A percentile compares a stretch with the other conserved stretches of the same genome.
Evolutionary conservation across 35 echinoderm and acorn worm genomes (phyloP).

Genomic region (Diadema setosum): DNA sequence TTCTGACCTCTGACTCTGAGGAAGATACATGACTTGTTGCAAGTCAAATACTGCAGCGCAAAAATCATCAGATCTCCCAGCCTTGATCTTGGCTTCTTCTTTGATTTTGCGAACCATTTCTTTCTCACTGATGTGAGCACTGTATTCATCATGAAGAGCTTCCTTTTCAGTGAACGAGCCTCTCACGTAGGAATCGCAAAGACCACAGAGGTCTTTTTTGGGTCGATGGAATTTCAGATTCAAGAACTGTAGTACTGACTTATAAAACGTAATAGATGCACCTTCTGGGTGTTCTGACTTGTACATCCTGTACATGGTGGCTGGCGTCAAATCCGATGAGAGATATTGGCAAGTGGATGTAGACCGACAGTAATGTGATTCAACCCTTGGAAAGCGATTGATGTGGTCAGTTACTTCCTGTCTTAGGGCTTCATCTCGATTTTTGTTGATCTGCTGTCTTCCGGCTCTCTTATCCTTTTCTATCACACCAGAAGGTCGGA

Average conservation of each 20-base stretch:
- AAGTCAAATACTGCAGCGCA: slow-evolving; percentile 32
- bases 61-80: neutral
- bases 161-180: neutral
- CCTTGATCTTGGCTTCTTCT: slow-evolving; percentile 3
- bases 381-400: slow-evolving; percentile 13
- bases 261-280: neutral
- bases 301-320: slow-evolving; percentile 29
- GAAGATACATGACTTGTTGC: slow-evolving; percentile 64
- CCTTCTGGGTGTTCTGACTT: neutral
- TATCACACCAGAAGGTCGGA: neutral
- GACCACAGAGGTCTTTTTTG: slow-evolving; percentile 65
- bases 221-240: slow-evolving; percentile 61
- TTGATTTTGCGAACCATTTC: slow-evolving; percentile 23
- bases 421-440: neutral
- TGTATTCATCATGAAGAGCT: neutral
- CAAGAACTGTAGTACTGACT: neutral
- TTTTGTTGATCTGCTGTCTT: neutral
- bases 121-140: slow-evolving; percentile 39
- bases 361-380: slow-evolving; percentile 32
- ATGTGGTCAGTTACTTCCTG: slow-evolving; percentile 24
- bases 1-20: slow-evolving; percentile 30
- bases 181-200: slow-evolving; percentile 24
- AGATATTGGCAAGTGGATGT: neutral
- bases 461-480: slow-evolving; percentile 22
- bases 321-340: slow-evolving; percentile 8